These are phyloP conservation scores for Artibeus lituratus DNA, from an alignment of 2,797 vertebrate species.

Conservation along the genomic window DNA sequence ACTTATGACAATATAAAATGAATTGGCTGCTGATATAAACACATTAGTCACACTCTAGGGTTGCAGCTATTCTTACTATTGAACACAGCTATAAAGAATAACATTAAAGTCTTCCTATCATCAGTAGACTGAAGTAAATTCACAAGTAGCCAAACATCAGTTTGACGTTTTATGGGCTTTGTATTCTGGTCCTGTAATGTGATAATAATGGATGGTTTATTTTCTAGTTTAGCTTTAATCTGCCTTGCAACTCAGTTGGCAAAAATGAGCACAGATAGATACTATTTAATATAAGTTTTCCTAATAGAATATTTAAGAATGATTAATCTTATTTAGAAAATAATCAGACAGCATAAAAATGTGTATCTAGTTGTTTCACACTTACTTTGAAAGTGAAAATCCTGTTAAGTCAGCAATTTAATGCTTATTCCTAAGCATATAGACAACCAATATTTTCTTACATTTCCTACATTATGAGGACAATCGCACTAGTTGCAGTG, in stretches of 20 bases:
- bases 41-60: background rate
- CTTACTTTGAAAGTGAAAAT: background rate
- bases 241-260: background rate
- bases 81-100: background rate
- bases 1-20: background rate
- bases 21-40: background rate
- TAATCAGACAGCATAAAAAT: background rate
- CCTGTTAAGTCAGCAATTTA: background rate
- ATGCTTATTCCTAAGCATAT: background rate
- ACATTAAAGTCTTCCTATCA: background rate
- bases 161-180: background rate
- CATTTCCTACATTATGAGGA: background rate
- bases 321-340: background rate
- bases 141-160: background rate
- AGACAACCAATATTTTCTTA: background rate
- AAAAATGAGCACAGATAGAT: background rate
- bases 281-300: background rate
- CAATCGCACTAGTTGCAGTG: background rate
- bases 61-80: background rate
- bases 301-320: background rate
- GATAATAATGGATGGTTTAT: background rate
- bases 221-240: background rate
- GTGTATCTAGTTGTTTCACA: background rate
- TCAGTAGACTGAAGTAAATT: background rate
- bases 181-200: background rate